Evolutionary conservation across 2,797 vertebrate genomes (phyloP), one percentile per base, ranked within the genome.

Genomic region (Scleropages formosus): DNA sequence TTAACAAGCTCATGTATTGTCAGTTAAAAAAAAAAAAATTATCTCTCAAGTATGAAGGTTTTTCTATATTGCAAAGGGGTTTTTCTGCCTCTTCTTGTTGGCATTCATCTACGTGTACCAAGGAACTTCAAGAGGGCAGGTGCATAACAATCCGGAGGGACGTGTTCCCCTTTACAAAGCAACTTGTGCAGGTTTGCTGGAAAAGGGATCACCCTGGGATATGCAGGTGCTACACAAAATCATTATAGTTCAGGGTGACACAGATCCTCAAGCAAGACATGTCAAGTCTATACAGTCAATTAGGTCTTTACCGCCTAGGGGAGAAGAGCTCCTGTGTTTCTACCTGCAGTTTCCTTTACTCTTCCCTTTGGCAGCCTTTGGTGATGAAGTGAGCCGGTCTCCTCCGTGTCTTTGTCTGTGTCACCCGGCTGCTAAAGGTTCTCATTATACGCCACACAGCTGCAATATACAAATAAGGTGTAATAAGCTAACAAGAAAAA

Each of bases 251-350:
- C 76, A 83, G 75, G 81, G 82, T 82, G 84, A 84, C 79, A 70
- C 66, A 49, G 26, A 65, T 64, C 61, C 73, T 65, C 26, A 80
- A 74, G 82, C 78, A 77, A 75, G 78, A 77, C 75, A 73, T 8
- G 64, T 85, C 85, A 85, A 82, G 77, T 78, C 74, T 79, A 77
- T 80, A 81, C 78, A 80, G 81, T 85, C 84, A 87, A 85, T 87
- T 85, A 86, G 81, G 83, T 80, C 75, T 79, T 81, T 75, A 66
- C 65, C 74, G 80, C 80, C 83, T 74, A 8, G 64, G 69, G 82
- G 79, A 81, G 26, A 71, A 80, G 75, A 81, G 77, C 53, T 18
- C 15, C 12, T 61, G 39, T 56, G 39, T 51, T 24, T 15, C 61
- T 69, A 47, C 64, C 53, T 26, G 56, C 4, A 31, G 26, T 16